These are phyloP conservation scores for Alouatta palliata DNA, from an alignment of 2,113 vertebrate species.

Conservation along the genomic window DNA sequence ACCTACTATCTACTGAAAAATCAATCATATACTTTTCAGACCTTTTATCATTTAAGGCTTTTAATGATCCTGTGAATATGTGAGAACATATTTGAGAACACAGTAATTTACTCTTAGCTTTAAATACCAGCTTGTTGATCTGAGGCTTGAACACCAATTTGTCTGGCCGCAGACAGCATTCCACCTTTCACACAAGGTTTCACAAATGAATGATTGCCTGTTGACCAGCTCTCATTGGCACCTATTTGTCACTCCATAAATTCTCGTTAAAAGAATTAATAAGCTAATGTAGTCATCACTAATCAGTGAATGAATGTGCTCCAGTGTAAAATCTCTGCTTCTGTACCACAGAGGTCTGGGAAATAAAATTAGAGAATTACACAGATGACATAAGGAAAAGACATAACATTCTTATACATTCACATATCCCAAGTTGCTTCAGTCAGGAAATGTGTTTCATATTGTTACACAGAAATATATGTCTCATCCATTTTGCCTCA, in stretches of 20 bases:
- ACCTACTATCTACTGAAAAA: not conserved
- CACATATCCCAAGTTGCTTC: not conserved
- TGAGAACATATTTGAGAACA: not conserved
- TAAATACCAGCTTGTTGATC: not conserved
- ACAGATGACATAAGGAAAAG: not conserved
- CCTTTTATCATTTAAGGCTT: not conserved
- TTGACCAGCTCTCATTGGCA: not conserved
- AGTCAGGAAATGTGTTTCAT: not conserved
- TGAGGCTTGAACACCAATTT: not conserved
- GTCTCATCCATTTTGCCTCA: not conserved
- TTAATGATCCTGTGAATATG: not conserved
- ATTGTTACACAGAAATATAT: not conserved
- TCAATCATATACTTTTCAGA: not conserved
- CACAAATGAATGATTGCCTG: not conserved
- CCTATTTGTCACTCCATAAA: not conserved
- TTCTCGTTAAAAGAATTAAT: not conserved
- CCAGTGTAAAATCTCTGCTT: not conserved
- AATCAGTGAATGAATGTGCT: not conserved
- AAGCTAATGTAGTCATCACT: not conserved
- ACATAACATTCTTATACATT: not conserved
- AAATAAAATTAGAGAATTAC: not conserved
- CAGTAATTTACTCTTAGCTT: not conserved
- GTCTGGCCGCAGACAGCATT: not conserved
- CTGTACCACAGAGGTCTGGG: not conserved
- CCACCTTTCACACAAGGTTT: not conserved